Base-by-base conservation (phyloP, 2,113 vertebrate species). In the Accipiter virgatus region DNA sequence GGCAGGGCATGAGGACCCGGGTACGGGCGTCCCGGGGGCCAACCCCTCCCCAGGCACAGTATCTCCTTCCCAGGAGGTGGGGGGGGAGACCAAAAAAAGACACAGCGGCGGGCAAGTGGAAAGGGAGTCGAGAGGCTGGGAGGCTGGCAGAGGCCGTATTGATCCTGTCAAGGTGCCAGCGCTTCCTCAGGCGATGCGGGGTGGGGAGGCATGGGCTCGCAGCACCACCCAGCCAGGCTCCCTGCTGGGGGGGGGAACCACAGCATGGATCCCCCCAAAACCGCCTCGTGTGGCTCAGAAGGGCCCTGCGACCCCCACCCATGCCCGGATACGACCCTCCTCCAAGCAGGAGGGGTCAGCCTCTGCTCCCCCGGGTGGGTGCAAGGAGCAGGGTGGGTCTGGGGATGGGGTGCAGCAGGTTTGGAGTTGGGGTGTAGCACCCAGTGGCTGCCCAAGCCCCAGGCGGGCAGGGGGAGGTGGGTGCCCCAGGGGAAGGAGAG, bases 101-200 rank as follows among this genome's bases (percentile, higher is more conserved):
- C 0, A 0, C 6, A 0, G 34, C 1, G 4, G 63, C 47, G 12
- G 78, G 80, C 2, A 2, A 94, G 56, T 82, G 81, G 70, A 95
- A 92, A 53, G 31, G 90, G 90, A 92, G 56, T 78, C 16, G 2
- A 84, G 42, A 86, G 17, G 55, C 61, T 63, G 56, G 75, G 87
- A 66, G 90, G 71, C 82, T 88, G 97, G 72, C n/a, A 0, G 95
- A 94, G 86, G 72, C 92, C 0, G 10, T 92, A 97, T 96, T 58
- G 94, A 97, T 97, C 92, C 86, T 92, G 95, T 94, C 95, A 93
- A 71, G 70, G 63, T 92, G 96, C 96, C 97, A 95, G 75, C 16
- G 0, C 79, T 95, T 94, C 67, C 87, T 85, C 92, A 82, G 85
- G 88, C 13, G 27, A 71, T 1, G 1, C 0, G 0, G 34, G 21